Base-by-base conservation (phyloP, 2,888 invertebrate genomes). In the Venusia cambrica region DNA sequence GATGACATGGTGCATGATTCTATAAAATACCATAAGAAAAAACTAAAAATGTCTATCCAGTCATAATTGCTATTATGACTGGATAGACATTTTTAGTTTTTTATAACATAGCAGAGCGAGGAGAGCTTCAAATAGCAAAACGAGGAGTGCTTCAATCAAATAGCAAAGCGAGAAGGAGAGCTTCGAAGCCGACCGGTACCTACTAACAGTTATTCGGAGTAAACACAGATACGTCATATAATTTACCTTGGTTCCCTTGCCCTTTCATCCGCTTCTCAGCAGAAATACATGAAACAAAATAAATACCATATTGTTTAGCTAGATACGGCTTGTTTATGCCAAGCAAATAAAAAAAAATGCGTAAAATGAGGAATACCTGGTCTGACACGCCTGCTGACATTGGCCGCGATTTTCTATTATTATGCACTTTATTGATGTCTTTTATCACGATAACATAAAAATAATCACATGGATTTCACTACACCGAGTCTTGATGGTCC, bases 321-420 rank as follows among this genome's bases (percentile, higher is more conserved):
- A 36, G 44, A 37, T 40, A 48, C 50, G 55, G 54, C 42, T 47
- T 31, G 27, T 35, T 49, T 51, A 36, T 38, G 38, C 30, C 38
- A 44, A 57, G 47, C n/a, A 64, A 66, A 63, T 42, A 52, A 45
- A 47, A 57, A 56, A 61, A 71, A 65, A 54, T 64, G 57, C 52
- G 50, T 50, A 57, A 73, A 73, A 78, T 64, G 64, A 57, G 65
- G 83, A 78, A 87, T 93, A 94, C 94, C 94, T 94, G 94, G 90
- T 94, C 94, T 91, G 93, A 92, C 92, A 94, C 93, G 93, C 93
- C 93, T 93, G 94, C 92, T 93, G 93, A 94, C 94, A 94, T 94
- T 92, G 92, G 92, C 92, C 88, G 90, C 88, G 89, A 88, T 89
- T 89, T 83, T 68, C 51, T 66, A 73, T 69, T 87, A 83, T 77